Evolutionary conservation across 2,888 invertebrate species (phyloP), one percentile per base, ranked within the genome.

Genomic region (Branchipolynoe longqiensis): DNA sequence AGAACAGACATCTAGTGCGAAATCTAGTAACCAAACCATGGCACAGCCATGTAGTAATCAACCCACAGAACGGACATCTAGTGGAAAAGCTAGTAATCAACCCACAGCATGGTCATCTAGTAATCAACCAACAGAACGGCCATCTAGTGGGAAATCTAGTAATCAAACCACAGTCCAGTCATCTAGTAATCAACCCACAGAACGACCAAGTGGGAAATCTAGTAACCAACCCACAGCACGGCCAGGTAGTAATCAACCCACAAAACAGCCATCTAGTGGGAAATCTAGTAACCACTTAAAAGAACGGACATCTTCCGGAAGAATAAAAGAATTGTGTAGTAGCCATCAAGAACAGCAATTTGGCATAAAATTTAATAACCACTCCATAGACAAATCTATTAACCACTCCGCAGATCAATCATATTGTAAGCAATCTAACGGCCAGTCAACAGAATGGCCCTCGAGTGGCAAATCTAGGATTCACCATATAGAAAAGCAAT

Each of bases 101-200:
- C n/a, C n/a, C n/a, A n/a, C n/a, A n/a, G n/a, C n/a, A n/a, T n/a
- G 69, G 33, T 38, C 69, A 12, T 36, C 69, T 14, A 69, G 69
- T 69, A 31, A 31, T 4, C 14, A 48, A 4, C 2, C 62, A 31
- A 25, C 48, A 31, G 2, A 31, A 18, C 25, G 62, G 14, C 31
- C 62, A 25, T 62, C 62, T 62, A 62, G 62, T 62, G 62, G 62
- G 25, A 62, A 25, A 25, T 58, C 58, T 12, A 48, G 48, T 48
- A 48, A 48, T 48, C 48, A 25, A 8, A 8, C 18, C 48, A 48
- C 48, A 48, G 18, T 12, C 8, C 18, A 48, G 28, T 48, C 78
- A 1, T 78, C 78, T 40, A 78, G 78, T 48, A 48, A 48, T 8
- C 22, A 28, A 18, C 31, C 48, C 31, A 48, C 14, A 25, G 12